Conservation (phyloP, 1,140 invertebrate species). For the Hylaeus volcanicus region DNA sequence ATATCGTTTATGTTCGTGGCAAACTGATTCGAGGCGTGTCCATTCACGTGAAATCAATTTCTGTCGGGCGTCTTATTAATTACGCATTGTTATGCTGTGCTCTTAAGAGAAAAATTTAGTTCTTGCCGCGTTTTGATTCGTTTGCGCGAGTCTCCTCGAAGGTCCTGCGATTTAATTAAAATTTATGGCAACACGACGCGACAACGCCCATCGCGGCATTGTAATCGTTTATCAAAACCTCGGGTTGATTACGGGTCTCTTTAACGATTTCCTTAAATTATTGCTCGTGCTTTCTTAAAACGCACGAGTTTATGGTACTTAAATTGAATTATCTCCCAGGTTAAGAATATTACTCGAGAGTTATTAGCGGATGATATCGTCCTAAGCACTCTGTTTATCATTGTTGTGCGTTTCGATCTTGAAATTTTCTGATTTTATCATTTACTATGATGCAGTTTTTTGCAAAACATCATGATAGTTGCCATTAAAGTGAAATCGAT, state of each 20-base stretch:
- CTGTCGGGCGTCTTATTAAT: neutral
- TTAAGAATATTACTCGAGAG: neutral
- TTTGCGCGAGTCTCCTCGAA: neutral
- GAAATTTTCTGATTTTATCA: too few species aligned
- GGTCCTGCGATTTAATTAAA: constrained; percentile 6
- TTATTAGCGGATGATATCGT: too few species aligned
- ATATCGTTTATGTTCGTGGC: too few species aligned
- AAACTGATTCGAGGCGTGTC: neutral
- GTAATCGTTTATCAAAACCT: constrained; percentile 4
- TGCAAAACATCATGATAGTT: too few species aligned
- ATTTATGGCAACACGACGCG: constrained; percentile 8
- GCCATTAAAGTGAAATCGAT: too few species aligned
- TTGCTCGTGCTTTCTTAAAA: neutral
- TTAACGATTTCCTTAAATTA: neutral
- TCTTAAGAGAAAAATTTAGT: neutral
- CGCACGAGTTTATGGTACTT: neutral
- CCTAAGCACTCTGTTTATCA: too few species aligned
- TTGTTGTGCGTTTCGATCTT: too few species aligned
- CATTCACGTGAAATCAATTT: constrained; percentile 3
- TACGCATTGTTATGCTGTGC: too few species aligned
- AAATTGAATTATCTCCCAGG: neutral
- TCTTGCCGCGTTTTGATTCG: too few species aligned
- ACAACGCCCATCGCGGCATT: neutral
- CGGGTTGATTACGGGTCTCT: neutral
- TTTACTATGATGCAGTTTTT: too few species aligned